Evolutionary conservation across 2,113 vertebrate species (phyloP).

Genomic region (Rissa tridactyla): DNA sequence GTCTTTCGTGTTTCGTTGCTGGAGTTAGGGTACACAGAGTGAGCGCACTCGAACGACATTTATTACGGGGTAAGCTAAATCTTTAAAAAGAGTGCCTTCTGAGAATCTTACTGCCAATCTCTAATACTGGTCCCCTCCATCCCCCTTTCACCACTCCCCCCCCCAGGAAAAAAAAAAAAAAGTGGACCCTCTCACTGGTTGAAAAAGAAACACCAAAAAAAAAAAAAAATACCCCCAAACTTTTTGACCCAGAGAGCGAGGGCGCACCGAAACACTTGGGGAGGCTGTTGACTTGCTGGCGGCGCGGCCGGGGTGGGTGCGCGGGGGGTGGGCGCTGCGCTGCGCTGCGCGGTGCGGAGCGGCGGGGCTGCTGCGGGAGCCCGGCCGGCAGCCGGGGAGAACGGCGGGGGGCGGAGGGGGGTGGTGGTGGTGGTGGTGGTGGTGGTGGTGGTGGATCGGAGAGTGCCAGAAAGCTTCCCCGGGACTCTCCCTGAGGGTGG

Average conservation of each 20-base stretch:
- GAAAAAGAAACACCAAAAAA: background rate
- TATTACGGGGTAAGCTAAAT: background rate
- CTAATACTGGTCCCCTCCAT: too few species aligned
- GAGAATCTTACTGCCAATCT: background rate
- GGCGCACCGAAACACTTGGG: fast-evolving
- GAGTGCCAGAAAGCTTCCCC: constrained; percentile 69
- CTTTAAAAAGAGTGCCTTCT: background rate
- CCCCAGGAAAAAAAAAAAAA: too few species aligned
- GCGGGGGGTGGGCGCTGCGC: background rate
- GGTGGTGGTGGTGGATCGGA: constrained; percentile 65
- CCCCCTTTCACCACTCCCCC: background rate
- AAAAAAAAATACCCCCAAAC: too few species aligned
- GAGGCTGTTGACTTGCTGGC: background rate
- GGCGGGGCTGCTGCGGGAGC: background rate
- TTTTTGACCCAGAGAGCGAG: background rate
- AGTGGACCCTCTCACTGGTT: background rate
- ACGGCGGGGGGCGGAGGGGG: too few species aligned
- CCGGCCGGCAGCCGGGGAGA: constrained; percentile 29
- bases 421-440: too few species aligned
- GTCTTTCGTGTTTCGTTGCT: background rate
- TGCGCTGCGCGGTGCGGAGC: background rate
- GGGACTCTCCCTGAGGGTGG: constrained; percentile 75
- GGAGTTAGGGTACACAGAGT: background rate
- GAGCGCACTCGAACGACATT: background rate
- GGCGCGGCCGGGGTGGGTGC: background rate